These are phyloP conservation scores for Erebia epiphron DNA, from an alignment of 2,888 invertebrate genomes.

Conservation along the genomic window DNA sequence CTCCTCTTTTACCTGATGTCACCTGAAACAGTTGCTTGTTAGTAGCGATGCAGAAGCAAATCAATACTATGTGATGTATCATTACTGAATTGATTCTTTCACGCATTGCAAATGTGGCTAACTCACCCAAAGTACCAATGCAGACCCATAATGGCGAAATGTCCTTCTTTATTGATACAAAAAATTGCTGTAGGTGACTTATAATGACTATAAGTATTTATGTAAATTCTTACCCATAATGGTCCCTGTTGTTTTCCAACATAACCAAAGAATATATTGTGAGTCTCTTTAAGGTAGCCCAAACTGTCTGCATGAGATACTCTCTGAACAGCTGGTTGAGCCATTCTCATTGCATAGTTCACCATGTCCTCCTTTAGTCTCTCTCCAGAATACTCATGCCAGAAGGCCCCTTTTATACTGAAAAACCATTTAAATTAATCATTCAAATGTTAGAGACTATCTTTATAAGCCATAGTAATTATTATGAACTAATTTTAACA, in stretches of 20 bases:
- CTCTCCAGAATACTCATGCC: conserved; percentile 92
- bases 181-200: too few species aligned
- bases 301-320: conserved; percentile 91
- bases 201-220: too few species aligned
- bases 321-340: conserved; percentile 93
- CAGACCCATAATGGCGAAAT: too few species aligned
- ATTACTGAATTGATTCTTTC: too few species aligned
- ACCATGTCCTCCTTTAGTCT: conserved; percentile 94
- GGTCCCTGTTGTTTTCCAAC: conserved; percentile 89
- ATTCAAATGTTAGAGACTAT: not conserved
- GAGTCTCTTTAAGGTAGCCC: conserved; percentile 87
- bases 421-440: conserved; percentile 14
- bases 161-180: too few species aligned
- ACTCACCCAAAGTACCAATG: too few species aligned
- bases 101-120: too few species aligned
- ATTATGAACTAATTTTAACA: not conserved
- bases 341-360: conserved; percentile 94
- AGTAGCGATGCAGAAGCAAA: too few species aligned
- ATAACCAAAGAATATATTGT: conserved; percentile 93
- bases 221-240: conserved; percentile 85
- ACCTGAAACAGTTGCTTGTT: too few species aligned
- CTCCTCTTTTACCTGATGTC: too few species aligned
- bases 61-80: too few species aligned
- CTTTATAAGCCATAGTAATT: not conserved
- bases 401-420: conserved; percentile 91